Base-by-base conservation (phyloP, 64 coral and sea anemone species). In the Astreopora myriophthalma region DNA sequence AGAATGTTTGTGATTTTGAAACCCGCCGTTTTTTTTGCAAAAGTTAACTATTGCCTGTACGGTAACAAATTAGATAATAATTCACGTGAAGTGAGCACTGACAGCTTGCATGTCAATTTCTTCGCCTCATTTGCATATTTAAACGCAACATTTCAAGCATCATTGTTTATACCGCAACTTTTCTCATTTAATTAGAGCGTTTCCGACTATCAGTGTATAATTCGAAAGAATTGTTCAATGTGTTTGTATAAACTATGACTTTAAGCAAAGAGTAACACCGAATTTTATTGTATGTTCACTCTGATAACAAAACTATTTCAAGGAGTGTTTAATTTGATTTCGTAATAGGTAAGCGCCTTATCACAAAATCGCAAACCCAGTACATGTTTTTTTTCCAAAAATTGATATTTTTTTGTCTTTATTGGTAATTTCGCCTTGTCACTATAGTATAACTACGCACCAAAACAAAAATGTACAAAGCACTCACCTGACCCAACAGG, bases 401-500 rank as follows among this genome's bases (percentile, higher is more conserved):
- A 46, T 46, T 46, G 42, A 46, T 46, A 46, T 57, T 8, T 4
- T 57, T 57, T 57, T 57, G 4, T 4, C 51, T 57, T 57, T 12
- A 57, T 57, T 57, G 0, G 12, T 57, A 57, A 17, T 57, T 20
- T 16, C 51, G 42, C 42, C 42, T 46, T 46, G 42, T 46, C 42
- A 46, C 42, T 46, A 6, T 46, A 46, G 42, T 57, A 17, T 57
- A 57, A 57, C 51, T 12, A 57, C 0, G 51, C 51, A 57, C 51
- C 4, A 57, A 20, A 57, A 57, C 11, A 17, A 57, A 57, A 3
- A 57, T 17, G 11, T 17, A 0, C 51, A 13, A 57, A 57, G n/a
- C 61, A 77, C 74, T 83, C 67, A 87, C 85, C 65, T 49, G 85
- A 87, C 16, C 67, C 85, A 71, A 87, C 34, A 38, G 85, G 85